A percentile compares a stretch with the other conserved stretches of the same genome.
These are phyloP conservation scores for Gephyroberyx darwinii DNA, from an alignment of 2,797 vertebrate genomes.

Conservation along the genomic window DNA sequence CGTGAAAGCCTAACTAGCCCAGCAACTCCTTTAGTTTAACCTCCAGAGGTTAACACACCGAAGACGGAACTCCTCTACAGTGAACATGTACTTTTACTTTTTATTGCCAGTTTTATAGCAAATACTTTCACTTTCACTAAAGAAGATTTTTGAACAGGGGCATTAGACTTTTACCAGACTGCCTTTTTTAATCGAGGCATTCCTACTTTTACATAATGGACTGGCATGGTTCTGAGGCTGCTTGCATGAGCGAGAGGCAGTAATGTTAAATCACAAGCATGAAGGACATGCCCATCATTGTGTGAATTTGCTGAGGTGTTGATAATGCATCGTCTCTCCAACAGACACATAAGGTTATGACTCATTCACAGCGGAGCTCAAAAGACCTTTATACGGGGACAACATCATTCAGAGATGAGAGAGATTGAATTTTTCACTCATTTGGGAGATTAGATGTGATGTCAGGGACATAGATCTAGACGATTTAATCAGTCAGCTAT, in stretches of 20 bases:
- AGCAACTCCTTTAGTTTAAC: neutral
- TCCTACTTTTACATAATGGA: slow-evolving; percentile 2
- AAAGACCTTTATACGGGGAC: slow-evolving; percentile 62
- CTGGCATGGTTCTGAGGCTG: slow-evolving; percentile 10
- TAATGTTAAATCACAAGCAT: slow-evolving; percentile 25
- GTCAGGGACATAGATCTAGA: slow-evolving; percentile 69
- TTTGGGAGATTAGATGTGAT: slow-evolving; percentile 79
- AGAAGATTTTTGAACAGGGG: neutral
- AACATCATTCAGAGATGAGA: slow-evolving; percentile 64
- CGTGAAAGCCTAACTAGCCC: neutral
- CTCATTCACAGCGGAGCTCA: slow-evolving; percentile 74
- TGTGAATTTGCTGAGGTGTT: slow-evolving; percentile 69
- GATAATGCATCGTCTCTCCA: slow-evolving; percentile 57
- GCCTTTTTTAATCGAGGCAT: neutral
- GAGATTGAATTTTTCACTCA: slow-evolving; percentile 72
- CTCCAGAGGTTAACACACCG: neutral
- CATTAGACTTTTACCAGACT: neutral
- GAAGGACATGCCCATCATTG: slow-evolving; percentile 60
- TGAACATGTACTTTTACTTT: neutral
- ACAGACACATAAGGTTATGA: slow-evolving; percentile 69
- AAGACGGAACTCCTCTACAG: neutral
- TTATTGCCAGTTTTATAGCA: neutral
- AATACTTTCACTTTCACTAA: neutral
- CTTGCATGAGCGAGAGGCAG: slow-evolving; percentile 48
- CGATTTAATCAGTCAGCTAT: slow-evolving; percentile 76